Conservation (phyloP, 2,797 vertebrate species). For the Hippopotamyrus pictus region DNA sequence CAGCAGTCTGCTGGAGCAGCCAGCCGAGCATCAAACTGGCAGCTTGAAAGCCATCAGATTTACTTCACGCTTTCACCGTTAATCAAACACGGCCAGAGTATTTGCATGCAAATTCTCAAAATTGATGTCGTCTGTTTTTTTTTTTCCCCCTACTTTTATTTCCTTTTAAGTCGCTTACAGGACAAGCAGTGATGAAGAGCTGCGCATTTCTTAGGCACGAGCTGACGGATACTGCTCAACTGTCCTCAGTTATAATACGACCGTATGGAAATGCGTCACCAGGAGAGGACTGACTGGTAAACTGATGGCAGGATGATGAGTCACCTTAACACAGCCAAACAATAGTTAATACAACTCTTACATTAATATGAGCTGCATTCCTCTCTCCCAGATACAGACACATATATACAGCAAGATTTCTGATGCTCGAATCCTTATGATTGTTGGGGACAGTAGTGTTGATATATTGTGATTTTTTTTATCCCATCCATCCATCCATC, state of each 20-base stretch:
- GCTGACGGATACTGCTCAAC: not conserved
- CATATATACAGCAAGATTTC: not conserved
- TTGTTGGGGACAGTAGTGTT: not conserved
- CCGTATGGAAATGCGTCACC: not conserved
- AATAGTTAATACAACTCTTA: not conserved
- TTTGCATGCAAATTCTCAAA: slow-evolving; percentile 13
- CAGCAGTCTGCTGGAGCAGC: not conserved
- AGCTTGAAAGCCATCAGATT: not conserved
- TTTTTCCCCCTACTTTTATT: not conserved
- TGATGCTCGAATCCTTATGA: not conserved
- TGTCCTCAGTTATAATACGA: not conserved
- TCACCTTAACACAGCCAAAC: not conserved
- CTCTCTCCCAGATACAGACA: not conserved
- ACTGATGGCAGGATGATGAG: not conserved
- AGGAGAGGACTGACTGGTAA: not conserved
- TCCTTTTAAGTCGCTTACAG: not conserved
- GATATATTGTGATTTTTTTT: not conserved
- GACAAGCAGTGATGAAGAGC: not conserved
- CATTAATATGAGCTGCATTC: not conserved
- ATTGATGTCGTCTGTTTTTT: not conserved
- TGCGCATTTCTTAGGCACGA: not conserved
- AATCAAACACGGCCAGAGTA: not conserved
- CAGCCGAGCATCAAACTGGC: not conserved
- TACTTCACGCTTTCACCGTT: not conserved
- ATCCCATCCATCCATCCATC: not conserved